These are phyloP conservation scores for Aegotheles bennettii DNA, from an alignment of 2,113 vertebrate genomes.

Conservation along the genomic window DNA sequence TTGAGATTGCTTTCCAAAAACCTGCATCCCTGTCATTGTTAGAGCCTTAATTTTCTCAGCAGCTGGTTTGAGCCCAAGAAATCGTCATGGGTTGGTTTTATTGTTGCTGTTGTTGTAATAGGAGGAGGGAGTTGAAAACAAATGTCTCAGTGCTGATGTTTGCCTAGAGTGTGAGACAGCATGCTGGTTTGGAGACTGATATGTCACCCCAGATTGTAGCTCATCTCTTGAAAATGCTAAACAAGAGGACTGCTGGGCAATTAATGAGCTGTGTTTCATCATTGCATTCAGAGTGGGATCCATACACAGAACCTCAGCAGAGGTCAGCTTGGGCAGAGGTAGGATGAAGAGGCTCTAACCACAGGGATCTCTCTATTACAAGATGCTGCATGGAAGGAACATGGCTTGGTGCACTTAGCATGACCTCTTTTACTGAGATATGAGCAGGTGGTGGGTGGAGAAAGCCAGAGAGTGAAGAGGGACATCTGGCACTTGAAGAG, in stretches of 20 bases:
- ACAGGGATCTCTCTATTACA: neutral
- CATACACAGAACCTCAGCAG: neutral
- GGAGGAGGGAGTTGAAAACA: conserved; percentile 1
- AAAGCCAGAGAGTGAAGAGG: neutral
- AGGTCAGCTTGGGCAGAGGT: neutral
- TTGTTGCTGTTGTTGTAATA: neutral
- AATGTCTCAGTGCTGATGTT: neutral
- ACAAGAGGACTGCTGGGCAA: neutral
- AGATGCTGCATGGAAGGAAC: neutral
- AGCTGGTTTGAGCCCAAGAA: neutral
- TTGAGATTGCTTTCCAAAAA: neutral
- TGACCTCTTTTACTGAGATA: neutral
- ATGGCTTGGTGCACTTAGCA: fast-evolving
- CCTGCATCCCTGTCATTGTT: neutral
- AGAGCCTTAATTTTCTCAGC: neutral
- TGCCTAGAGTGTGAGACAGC: neutral
- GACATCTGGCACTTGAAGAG: neutral
- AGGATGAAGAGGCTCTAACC: neutral
- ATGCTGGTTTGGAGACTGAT: neutral
- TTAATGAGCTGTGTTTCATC: neutral
- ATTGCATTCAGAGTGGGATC: neutral
- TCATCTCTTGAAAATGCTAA: neutral
- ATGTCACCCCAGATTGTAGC: neutral
- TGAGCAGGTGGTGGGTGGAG: neutral
- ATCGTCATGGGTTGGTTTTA: neutral